Percentiles rank a stretch among this genome's conserved stretches.
Conservation (phyloP, 2,888 invertebrate species). For the Epirrhoe tristata region DNA sequence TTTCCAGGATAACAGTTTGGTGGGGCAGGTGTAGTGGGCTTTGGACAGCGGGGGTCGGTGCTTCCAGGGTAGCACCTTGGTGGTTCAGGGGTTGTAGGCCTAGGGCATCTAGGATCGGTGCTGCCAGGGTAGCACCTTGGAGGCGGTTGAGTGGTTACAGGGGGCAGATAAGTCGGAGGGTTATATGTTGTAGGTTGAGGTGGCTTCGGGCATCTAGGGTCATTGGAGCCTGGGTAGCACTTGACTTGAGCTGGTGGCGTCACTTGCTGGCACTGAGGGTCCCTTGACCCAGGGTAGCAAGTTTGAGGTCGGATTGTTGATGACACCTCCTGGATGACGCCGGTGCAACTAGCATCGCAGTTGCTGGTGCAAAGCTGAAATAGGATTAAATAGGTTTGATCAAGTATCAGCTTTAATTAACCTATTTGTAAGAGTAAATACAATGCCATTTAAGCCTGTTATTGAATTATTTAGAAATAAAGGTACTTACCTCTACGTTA, state of each 20-base stretch:
- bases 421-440: too few species aligned
- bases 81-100: constrained; percentile 55
- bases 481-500: constrained; percentile 87
- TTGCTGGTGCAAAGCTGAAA: constrained; percentile 74
- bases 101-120: constrained; percentile 54
- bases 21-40: constrained; percentile 41
- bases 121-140: constrained; percentile 60
- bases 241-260: constrained; percentile 51
- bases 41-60: constrained; percentile 41
- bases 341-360: constrained; percentile 72
- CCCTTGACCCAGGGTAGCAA: constrained; percentile 66
- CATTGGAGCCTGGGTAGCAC: constrained; percentile 53
- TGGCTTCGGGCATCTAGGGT: constrained; percentile 58
- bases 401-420: too few species aligned
- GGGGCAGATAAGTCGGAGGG: constrained; percentile 46
- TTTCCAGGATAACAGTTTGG: constrained; percentile 60
- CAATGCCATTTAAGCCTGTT: neutral
- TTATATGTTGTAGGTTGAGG: constrained; percentile 42
- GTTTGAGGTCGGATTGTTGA: constrained; percentile 62
- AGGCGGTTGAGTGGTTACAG: constrained; percentile 44
- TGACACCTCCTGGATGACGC: constrained; percentile 61
- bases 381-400: neutral
- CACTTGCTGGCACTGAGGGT: constrained; percentile 64
- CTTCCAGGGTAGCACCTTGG: constrained; percentile 46
- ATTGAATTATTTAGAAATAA: neutral